These are phyloP conservation scores for Colossoma macropomum DNA, from an alignment of 2,113 vertebrate species.

Conservation along the genomic window DNA sequence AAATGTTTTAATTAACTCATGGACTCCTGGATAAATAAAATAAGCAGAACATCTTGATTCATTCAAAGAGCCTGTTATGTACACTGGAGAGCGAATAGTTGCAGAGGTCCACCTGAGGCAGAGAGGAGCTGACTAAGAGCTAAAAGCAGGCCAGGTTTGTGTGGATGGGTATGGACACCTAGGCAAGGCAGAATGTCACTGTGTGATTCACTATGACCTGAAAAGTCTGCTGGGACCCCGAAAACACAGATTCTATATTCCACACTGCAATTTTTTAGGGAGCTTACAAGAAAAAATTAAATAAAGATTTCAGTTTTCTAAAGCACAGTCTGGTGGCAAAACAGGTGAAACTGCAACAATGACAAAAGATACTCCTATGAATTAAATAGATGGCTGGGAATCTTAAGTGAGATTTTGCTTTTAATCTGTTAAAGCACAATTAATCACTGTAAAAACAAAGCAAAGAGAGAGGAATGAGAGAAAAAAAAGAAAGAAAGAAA, in stretches of 20 bases:
- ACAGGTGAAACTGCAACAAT: background rate
- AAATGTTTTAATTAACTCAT: background rate
- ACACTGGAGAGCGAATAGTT: constrained; percentile 22
- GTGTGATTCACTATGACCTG: background rate
- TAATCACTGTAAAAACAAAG: too few relatives aligned
- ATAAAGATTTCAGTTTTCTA: background rate
- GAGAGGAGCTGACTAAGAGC: constrained; percentile 45
- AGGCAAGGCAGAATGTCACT: constrained; percentile 25
- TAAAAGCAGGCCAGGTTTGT: constrained; percentile 20
- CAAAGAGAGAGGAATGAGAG: too few relatives aligned
- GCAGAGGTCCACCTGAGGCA: constrained; percentile 42
- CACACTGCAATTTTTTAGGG: background rate
- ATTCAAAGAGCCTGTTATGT: constrained; percentile 12
- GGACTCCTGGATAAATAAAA: constrained; percentile 16
- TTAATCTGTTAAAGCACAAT: too few relatives aligned
- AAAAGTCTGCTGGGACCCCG: background rate
- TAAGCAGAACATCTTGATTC: background rate
- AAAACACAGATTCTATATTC: background rate
- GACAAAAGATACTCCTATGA: background rate
- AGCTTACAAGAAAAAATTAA: background rate
- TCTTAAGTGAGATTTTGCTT: too few relatives aligned
- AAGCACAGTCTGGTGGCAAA: background rate
- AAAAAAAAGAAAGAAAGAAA: too few relatives aligned
- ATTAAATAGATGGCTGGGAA: background rate
- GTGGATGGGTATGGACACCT: background rate